Evolutionary conservation across 2,113 vertebrate genomes (phyloP).

Genomic region (Seriola quinqueradiata): DNA sequence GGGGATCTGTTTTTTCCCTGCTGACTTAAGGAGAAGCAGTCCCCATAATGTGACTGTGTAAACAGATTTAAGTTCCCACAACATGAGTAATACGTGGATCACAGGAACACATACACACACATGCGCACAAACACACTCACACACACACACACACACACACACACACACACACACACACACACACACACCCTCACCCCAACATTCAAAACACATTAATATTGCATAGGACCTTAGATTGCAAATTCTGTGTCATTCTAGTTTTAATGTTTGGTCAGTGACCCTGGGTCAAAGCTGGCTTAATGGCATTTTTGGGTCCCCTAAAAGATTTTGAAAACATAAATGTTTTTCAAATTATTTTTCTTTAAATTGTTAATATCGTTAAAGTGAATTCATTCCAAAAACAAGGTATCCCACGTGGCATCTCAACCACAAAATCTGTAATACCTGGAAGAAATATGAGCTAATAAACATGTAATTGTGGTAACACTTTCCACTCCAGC

Average conservation of each 20-base stretch:
- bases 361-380: not conserved
- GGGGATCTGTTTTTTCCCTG: too few species aligned
- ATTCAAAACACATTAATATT: constrained; percentile 1
- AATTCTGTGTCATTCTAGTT: not conserved
- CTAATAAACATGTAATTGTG: constrained; percentile 30
- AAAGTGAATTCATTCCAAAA: constrained; percentile 1
- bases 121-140: not conserved
- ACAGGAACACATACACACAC: not conserved
- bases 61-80: too few species aligned
- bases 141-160: not conserved
- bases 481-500: constrained; percentile 3
- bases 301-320: not conserved
- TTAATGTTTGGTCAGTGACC: not conserved
- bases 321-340: not conserved
- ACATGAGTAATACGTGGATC: too few species aligned
- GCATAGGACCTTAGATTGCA: not conserved
- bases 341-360: too few species aligned
- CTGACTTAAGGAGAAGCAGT: too few species aligned
- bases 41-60: too few species aligned
- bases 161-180: not conserved
- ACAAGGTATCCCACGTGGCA: not conserved
- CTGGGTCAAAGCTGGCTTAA: not conserved
- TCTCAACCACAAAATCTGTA: not conserved
- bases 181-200: not conserved
- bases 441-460: constrained; percentile 35